A percentile compares a stretch with the other conserved stretches of the same genome.
Evolutionary conservation across 2,888 invertebrate genomes (phyloP).

Genomic region (Conchocele bisecta): DNA sequence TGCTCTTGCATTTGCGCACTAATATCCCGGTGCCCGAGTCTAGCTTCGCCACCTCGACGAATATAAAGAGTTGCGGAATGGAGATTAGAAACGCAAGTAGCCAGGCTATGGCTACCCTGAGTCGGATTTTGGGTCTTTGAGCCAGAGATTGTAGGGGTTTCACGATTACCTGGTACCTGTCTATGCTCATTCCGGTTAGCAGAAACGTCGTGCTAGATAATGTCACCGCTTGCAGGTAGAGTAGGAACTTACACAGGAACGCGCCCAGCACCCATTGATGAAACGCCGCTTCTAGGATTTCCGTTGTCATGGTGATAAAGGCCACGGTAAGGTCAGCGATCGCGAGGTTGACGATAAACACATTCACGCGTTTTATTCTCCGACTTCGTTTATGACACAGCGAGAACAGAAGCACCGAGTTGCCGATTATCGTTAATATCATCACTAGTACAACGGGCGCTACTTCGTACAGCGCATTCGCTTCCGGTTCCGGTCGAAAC

Average conservation of each 20-base stretch:
- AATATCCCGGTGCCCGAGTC: slow-evolving; percentile 73
- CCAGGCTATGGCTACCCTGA: slow-evolving; percentile 82
- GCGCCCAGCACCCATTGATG: slow-evolving; percentile 83
- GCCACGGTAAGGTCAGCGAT: slow-evolving; percentile 83
- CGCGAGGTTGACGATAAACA: slow-evolving; percentile 83
- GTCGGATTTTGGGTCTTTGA: slow-evolving; percentile 74
- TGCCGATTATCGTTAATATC: slow-evolving; percentile 82
- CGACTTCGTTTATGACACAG: slow-evolving; percentile 75
- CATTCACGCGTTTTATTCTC: slow-evolving; percentile 81
- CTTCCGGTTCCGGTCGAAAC: too few species aligned
- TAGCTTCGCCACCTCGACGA: slow-evolving; percentile 78
- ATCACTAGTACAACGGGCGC: slow-evolving; percentile 74
- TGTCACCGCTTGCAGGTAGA: slow-evolving; percentile 83
- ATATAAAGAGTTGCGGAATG: slow-evolving; percentile 83
- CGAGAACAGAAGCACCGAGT: slow-evolving; percentile 79
- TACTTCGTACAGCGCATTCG: slow-evolving; percentile 56
- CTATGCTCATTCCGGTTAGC: slow-evolving; percentile 83
- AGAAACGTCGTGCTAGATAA: slow-evolving; percentile 83
- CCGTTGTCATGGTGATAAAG: slow-evolving; percentile 82
- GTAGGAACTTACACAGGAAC: slow-evolving; percentile 81
- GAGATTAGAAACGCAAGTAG: slow-evolving; percentile 81
- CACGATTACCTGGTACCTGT: slow-evolving; percentile 82
- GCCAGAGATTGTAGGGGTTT: slow-evolving; percentile 80
- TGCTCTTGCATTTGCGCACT: slow-evolving; percentile 80
- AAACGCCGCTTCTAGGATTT: slow-evolving; percentile 82